Evolutionary conservation across 2,888 invertebrate species (phyloP).

Genomic region (Drosophila prostipennis): DNA sequence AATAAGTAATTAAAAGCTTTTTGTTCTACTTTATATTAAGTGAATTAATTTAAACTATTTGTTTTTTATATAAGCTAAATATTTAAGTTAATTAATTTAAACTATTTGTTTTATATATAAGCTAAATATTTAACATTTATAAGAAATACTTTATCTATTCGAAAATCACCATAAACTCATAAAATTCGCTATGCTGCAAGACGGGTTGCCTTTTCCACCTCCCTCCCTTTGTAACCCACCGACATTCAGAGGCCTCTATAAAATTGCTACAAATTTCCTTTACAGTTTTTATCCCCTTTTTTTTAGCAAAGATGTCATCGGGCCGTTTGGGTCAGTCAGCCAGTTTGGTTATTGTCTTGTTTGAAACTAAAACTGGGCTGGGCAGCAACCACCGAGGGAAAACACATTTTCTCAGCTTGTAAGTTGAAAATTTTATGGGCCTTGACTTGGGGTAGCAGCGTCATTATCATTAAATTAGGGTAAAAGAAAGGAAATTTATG

Average conservation of each 20-base stretch:
- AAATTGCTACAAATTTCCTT: conserved; percentile 68
- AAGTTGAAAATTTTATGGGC: conserved; percentile 73
- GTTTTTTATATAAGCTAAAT: too few species aligned
- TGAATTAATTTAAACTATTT: too few species aligned
- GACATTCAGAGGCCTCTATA: conserved; percentile 6
- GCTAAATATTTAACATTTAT: too few species aligned
- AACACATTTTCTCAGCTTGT: conserved; percentile 75
- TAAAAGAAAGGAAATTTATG: conserved; percentile 66
- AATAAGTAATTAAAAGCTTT: too few species aligned
- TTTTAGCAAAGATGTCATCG: conserved; percentile 44
- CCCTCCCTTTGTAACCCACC: background rate
- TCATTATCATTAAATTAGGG: conserved; percentile 76
- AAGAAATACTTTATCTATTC: conserved; percentile 15
- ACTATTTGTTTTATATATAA: too few species aligned
- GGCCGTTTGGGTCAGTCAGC: conserved; percentile 57
- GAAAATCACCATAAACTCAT: conserved; percentile 55
- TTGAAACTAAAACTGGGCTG: conserved; percentile 32
- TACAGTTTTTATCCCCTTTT: conserved; percentile 53
- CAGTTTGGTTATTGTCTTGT: conserved; percentile 51
- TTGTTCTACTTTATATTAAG: too few species aligned
- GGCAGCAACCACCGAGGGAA: conserved; percentile 42
- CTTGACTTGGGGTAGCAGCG: conserved; percentile 67
- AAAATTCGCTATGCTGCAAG: conserved; percentile 64
- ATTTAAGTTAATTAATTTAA: too few species aligned
- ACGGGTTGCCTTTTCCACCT: background rate